Evolutionary conservation across 2,888 invertebrate species (phyloP), one percentile per base, ranked within the genome.

Genomic region (Cantharis rustica): DNA sequence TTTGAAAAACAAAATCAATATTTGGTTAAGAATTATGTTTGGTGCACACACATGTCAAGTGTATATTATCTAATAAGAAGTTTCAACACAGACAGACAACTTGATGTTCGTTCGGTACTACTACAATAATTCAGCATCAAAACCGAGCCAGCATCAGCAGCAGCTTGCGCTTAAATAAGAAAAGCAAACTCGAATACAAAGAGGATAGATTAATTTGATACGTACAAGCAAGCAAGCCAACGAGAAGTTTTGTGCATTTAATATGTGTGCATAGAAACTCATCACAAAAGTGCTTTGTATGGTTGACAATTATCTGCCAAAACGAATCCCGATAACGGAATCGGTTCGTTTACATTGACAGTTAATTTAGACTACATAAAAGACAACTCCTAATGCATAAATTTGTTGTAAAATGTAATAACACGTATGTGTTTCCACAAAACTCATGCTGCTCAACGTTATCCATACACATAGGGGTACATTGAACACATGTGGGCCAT

Each of bases 291-390:
- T 26, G 70, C 69, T 69, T 74, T 74, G 74, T 74, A 74, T 23
- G 69, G 63, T 74, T 74, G 64, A 63, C 64, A 71, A 71, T 71
- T 70, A 75, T 61, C 26, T 47, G 66, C 68, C 61, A 71, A 75
- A 75, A 75, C 71, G 71, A 71, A 75, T 61, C 69, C 62, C 16
- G 61, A 73, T 73, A 73, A 73, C 64, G n/a, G n/a, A 66, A 17
- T 73, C 26, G 69, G 61, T 27, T 73, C 73, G 73, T 76, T 76
- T 73, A 73, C 68, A 73, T 70, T 70, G 73, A 73, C 73, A 73
- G 76, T 76, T 76, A 76, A 76, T 76, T 73, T 73, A 76, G 69
- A 72, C 76, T 61, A 64, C 75, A 75, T 72, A 75, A 75, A 75
- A 75, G 75, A 72, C 69, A 75, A 70, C 20, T 64, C 74, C n/a